Percentiles rank a stretch among this genome's conserved stretches.
phyloP scores from a whole-genome alignment of 2,113 vertebrate genomes.

The Sylvia atricapilla region DNA sequence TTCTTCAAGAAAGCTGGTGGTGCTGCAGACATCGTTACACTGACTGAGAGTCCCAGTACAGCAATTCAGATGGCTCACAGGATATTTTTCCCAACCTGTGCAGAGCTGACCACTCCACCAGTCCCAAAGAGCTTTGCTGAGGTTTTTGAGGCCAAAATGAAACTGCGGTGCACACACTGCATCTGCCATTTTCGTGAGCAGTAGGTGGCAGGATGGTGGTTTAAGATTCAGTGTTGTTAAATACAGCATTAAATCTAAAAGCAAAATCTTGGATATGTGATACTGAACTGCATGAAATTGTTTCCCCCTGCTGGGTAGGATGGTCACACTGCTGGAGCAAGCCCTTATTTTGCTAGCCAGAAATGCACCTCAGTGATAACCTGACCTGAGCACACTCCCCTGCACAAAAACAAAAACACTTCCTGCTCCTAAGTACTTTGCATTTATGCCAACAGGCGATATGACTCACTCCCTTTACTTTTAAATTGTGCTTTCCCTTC shows the following conservation, averaged over 20 bases:
- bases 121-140: background rate
- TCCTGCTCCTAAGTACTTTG: background rate
- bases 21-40: background rate
- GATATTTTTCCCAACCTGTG: background rate
- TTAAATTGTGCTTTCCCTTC: background rate
- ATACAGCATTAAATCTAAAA: background rate
- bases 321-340: rapidly evolving
- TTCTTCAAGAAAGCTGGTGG: background rate
- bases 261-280: background rate
- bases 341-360: background rate
- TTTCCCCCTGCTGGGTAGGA: background rate
- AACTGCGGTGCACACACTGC: rapidly evolving
- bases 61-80: background rate
- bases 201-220: background rate
- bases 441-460: background rate
- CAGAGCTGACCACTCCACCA: background rate
- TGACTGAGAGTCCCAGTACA: background rate
- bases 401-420: slow-evolving; percentile 3
- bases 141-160: background rate
- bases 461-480: background rate
- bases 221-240: background rate
- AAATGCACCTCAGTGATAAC: background rate
- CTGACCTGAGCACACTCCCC: background rate
- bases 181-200: background rate
- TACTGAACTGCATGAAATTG: background rate